Evolutionary conservation across 2,888 invertebrate species (phyloP).

Genomic region (Pheosia gnoma): DNA sequence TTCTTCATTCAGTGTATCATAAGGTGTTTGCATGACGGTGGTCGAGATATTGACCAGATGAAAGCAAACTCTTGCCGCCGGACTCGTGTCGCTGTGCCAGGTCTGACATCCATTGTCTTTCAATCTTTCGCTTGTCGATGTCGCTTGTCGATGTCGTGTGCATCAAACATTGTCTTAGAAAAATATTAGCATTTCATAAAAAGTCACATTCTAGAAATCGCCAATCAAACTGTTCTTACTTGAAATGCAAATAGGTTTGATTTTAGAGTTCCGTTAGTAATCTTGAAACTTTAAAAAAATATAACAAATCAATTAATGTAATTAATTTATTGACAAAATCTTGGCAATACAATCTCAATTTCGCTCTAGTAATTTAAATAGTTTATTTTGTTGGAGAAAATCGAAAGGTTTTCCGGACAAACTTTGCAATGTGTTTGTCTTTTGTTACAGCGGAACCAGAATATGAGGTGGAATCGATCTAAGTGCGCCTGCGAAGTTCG

Average conservation of each 20-base stretch:
- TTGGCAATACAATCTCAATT: no score
- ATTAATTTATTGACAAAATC: no score
- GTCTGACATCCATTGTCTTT: constrained; percentile 77
- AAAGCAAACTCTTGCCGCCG: constrained; percentile 31
- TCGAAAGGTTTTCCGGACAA: constrained; percentile 8
- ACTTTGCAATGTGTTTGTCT: constrained; percentile 45
- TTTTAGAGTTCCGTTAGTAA: no score
- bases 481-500: constrained; percentile 69
- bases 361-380: neutral
- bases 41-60: constrained; percentile 33
- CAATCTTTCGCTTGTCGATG: constrained; percentile 49
- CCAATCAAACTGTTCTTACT: no score
- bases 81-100: constrained; percentile 31
- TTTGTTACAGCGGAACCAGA: constrained; percentile 76
- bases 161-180: no score
- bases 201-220: neutral
- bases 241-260: no score
- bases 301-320: no score
- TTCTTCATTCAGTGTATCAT: constrained; percentile 24
- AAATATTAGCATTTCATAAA: neutral
- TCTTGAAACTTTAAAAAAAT: no score
- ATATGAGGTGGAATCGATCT: constrained; percentile 79
- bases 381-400: neutral
- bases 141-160: constrained; percentile 44
- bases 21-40: constrained; percentile 29